A percentile compares a stretch with the other conserved stretches of the same genome.
Evolutionary conservation across 2,888 invertebrate species (phyloP).

Genomic region (Polydrusus tereticollis): DNA sequence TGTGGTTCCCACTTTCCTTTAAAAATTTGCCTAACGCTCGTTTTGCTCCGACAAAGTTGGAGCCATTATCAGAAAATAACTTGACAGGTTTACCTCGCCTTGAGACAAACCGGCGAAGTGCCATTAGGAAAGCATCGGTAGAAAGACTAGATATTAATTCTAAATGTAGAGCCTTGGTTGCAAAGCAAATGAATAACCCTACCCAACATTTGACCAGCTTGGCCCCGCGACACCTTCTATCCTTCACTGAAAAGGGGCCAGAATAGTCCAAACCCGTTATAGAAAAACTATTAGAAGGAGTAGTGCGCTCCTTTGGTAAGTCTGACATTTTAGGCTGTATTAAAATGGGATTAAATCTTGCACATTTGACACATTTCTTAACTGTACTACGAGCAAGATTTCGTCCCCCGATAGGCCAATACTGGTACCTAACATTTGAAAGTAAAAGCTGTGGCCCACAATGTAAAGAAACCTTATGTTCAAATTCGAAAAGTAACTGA

Average conservation of each 20-base stretch:
- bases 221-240: background rate
- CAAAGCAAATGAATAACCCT: background rate
- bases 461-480: background rate
- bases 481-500: background rate
- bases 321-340: background rate
- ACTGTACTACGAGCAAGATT: background rate
- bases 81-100: background rate
- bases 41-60: too few species aligned
- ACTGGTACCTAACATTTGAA: too few species aligned
- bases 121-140: background rate
- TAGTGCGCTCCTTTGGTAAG: background rate
- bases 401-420: background rate
- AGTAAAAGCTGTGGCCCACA: too few species aligned
- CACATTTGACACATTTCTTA: too few species aligned
- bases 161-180: background rate
- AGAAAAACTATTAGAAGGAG: background rate
- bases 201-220: too few species aligned
- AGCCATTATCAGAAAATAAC: too few species aligned
- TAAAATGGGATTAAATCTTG: too few species aligned
- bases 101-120: background rate
- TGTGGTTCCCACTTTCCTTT: too few species aligned
- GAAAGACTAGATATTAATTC: background rate
- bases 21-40: too few species aligned
- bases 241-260: too few species aligned
- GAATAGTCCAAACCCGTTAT: too few species aligned